A percentile compares a stretch with the other conserved stretches of the same genome.
Conservation (phyloP, 2,888 invertebrate species). For the Neocrepidodera transversa region DNA sequence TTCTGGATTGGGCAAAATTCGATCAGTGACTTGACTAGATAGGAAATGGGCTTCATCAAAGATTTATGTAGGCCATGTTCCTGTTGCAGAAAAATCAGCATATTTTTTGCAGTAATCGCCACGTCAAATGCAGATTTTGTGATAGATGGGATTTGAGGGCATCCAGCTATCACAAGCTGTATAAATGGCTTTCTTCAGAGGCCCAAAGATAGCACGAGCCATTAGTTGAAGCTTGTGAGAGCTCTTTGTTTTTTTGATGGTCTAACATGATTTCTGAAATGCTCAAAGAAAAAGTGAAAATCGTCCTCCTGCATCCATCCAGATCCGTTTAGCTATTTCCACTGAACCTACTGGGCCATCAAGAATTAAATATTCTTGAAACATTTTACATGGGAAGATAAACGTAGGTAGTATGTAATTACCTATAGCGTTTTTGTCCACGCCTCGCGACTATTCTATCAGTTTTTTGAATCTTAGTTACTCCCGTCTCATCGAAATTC, state of each 20-base stretch:
- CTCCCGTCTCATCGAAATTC: conserved; percentile 17
- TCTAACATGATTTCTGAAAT: too few relatives aligned
- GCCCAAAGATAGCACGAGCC: too few relatives aligned
- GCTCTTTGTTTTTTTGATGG: not conserved
- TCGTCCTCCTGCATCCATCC: too few relatives aligned
- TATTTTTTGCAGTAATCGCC: conserved; percentile 1
- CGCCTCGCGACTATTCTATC: not conserved
- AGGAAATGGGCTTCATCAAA: too few relatives aligned
- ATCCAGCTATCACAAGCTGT: conserved; percentile 13
- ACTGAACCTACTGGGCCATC: conserved; percentile 17
- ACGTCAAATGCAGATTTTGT: too few relatives aligned
- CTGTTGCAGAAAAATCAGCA: conserved; percentile 12
- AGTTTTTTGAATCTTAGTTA: not conserved
- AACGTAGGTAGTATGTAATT: too few relatives aligned
- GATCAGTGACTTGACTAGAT: too few relatives aligned
- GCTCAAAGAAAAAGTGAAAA: too few relatives aligned
- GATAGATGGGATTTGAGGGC: too few relatives aligned
- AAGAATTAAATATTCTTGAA: conserved; percentile 14
- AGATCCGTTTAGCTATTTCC: conserved; percentile 2
- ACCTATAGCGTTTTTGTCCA: too few relatives aligned
- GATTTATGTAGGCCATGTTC: conserved; percentile 10
- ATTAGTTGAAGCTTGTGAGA: conserved; percentile 7
- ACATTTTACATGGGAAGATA: not conserved
- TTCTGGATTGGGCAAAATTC: conserved; percentile 1
- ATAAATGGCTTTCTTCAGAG: too few relatives aligned